Conservation (phyloP, 2,888 invertebrate genomes). For the Pandemis cinnamomeana region DNA sequence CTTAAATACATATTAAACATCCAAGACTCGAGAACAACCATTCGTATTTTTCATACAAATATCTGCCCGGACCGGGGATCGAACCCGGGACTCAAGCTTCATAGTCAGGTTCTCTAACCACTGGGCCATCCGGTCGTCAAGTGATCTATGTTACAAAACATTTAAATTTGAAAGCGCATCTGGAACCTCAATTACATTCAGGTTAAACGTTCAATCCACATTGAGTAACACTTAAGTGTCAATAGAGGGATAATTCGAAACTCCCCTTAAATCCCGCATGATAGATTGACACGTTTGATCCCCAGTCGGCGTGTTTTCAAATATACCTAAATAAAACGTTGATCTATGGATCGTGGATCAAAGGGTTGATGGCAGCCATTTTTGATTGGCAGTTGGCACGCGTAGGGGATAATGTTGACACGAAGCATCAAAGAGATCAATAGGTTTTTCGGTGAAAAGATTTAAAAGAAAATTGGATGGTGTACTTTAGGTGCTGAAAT, state of each 20-base stretch:
- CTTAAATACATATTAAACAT: no score
- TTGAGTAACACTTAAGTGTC: slow-evolving; percentile 51
- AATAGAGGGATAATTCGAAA: slow-evolving; percentile 65
- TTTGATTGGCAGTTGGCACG: slow-evolving; percentile 57
- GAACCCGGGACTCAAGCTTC: no score
- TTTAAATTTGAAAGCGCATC: not conserved
- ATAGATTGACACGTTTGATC: slow-evolving; percentile 70
- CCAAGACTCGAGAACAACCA: no score
- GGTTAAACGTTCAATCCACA: slow-evolving; percentile 11
- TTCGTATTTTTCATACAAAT: no score
- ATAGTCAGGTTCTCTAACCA: no score
- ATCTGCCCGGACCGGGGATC: no score
- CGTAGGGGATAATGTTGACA: slow-evolving; percentile 40
- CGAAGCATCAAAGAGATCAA: slow-evolving; percentile 37
- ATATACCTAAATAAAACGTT: slow-evolving; percentile 53
- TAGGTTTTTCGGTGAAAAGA: slow-evolving; percentile 27
- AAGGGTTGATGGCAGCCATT: slow-evolving; percentile 52
- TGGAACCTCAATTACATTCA: not conserved
- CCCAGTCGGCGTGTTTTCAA: slow-evolving; percentile 49
- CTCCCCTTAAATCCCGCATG: slow-evolving; percentile 66
- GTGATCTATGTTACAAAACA: not conserved
- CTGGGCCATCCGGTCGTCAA: no score
- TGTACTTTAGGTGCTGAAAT: slow-evolving; percentile 37
- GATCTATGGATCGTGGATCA: slow-evolving; percentile 60
- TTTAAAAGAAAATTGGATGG: slow-evolving; percentile 40